Base-by-base conservation (phyloP, 92 coral and sea anemone genomes). In the Epizoanthus ramosus region DNA sequence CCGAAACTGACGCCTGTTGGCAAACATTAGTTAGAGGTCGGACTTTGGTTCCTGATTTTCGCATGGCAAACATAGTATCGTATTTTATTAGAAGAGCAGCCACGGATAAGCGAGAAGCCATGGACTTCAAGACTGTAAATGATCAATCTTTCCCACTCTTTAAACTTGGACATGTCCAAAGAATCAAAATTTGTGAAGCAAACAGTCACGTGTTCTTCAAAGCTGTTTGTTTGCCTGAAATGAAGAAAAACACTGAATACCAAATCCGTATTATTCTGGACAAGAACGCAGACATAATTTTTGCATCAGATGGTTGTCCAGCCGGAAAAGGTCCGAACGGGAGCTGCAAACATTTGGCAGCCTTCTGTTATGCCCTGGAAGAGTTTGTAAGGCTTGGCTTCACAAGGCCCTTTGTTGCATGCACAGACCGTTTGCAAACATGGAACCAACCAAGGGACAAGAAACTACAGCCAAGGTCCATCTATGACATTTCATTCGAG, bases 91-190 rank as follows among this genome's bases (percentile, higher is more conserved):
- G 19, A n/a, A 77, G 82, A 77, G 57, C 47, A 64, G 53, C 64
- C 28, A 77, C 53, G 19, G 82, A 77, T 45, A 77, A 21, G 39
- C 22, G 52, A 57, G 31, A 50, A 24, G 82, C 50, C 23, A 64
- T 63, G 53, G 82, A 53, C 57, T 74, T 74, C 57, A 74, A 57
- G 25, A 74, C 57, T 74, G 57, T 74, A 18, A 74, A 74, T n/a
- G 37, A 41, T 75, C 54, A 59, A 43, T 75, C 81, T n/a, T 75
- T 43, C 64, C 61, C 47, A 21, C 43, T 75, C 35, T 76, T 76
- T 76, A 76, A 76, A 76, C 47, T 76, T 17, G 70, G 82, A 76
- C 70, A 76, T 67, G 41, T 76, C 28, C 65, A 76, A 57, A 61
- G 19, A 76, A 10, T 53, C 23, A 16, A 57, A 77, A 45, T 77